phyloP scores from a whole-genome alignment of 2,113 vertebrate genomes.

The Megaceryle maxima region DNA sequence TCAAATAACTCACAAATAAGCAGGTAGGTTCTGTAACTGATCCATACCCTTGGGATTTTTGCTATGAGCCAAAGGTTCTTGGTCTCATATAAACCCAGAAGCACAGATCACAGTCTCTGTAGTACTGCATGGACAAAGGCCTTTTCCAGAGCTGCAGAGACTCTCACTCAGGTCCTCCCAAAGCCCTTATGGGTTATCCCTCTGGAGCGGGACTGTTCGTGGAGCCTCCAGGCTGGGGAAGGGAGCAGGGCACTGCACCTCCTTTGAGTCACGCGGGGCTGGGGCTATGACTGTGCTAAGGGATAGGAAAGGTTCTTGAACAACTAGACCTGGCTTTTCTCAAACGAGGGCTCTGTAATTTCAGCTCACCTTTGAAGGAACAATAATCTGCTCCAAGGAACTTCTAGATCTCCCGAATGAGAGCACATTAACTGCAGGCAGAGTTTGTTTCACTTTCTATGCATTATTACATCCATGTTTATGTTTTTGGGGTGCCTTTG shows the following conservation, averaged over 20 bases:
- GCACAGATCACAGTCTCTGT: not conserved
- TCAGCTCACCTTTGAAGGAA: not conserved
- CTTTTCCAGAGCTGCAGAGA: not conserved
- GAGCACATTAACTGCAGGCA: fast-evolving
- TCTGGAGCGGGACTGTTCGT: not conserved
- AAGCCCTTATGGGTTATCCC: not conserved
- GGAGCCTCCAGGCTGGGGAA: not conserved
- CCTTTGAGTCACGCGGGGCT: fast-evolving
- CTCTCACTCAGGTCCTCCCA: not conserved
- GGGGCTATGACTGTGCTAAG: not conserved
- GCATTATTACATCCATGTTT: not conserved
- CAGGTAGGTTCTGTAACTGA: not conserved
- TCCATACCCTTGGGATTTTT: not conserved
- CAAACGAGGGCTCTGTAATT: not conserved
- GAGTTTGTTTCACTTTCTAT: not conserved
- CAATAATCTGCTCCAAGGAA: not conserved
- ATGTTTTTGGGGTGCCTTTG: not conserved
- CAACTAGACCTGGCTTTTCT: not conserved
- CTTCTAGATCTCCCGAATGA: not conserved
- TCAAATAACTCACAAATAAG: not conserved
- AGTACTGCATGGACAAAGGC: not conserved
- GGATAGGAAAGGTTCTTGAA: not conserved
- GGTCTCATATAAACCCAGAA: not conserved
- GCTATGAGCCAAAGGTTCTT: not conserved
- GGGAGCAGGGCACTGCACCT: not conserved